These are phyloP conservation scores for Drosophila sulfurigaster DNA, from an alignment of 1,140 invertebrate genomes.

Conservation along the genomic window DNA sequence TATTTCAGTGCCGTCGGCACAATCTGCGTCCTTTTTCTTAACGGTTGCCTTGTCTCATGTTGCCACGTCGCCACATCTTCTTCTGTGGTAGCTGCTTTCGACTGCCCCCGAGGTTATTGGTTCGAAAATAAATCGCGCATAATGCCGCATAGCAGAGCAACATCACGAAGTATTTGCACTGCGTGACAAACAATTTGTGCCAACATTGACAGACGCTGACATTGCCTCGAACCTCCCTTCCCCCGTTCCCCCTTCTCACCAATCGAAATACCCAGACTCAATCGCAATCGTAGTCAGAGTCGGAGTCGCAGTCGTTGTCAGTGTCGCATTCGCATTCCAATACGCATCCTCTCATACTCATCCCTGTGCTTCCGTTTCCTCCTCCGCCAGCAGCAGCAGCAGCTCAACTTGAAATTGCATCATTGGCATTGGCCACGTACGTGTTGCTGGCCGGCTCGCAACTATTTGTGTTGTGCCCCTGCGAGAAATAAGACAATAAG, in stretches of 20 bases:
- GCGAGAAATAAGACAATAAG: conserved; percentile 33
- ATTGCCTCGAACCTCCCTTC: conserved; percentile 1
- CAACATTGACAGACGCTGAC: conserved; percentile 72
- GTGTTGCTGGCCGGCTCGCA: conserved; percentile 8
- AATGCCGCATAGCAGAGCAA: conserved; percentile 82
- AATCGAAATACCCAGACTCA: not conserved
- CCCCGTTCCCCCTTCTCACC: no score
- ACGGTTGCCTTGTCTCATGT: conserved; percentile 7
- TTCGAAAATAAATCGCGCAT: conserved; percentile 82
- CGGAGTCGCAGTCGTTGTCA: not conserved
- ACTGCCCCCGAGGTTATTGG: conserved; percentile 48
- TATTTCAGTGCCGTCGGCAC: conserved; percentile 39
- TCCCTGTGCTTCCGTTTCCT: conserved; percentile 28
- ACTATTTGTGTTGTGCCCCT: conserved; percentile 37
- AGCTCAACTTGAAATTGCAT: conserved; percentile 23
- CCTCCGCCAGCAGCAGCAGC: conserved; percentile 35
- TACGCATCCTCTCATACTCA: conserved; percentile 11
- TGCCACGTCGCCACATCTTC: conserved; percentile 32
- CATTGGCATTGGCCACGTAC: conserved; percentile 27
- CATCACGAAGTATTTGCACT: conserved; percentile 85
- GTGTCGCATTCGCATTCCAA: conserved; percentile 7
- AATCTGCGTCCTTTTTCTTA: conserved; percentile 37
- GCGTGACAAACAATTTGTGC: conserved; percentile 85
- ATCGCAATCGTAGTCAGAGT: not conserved
- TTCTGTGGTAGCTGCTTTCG: conserved; percentile 8